These are phyloP conservation scores for Gymnarchus niloticus DNA, from an alignment of 2,113 vertebrate genomes.

Conservation along the genomic window DNA sequence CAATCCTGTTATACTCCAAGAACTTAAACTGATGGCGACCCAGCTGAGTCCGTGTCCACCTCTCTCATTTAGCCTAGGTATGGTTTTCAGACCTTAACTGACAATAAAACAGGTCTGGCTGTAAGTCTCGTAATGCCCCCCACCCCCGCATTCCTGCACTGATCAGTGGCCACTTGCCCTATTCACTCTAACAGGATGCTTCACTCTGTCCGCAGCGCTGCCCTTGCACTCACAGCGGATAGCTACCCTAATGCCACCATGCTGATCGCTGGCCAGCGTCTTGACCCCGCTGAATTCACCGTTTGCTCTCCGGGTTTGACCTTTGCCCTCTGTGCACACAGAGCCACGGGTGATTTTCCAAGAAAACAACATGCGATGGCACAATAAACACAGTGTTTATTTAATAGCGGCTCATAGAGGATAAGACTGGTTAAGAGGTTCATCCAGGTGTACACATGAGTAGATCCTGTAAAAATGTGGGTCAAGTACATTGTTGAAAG, in stretches of 20 bases:
- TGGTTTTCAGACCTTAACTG: neutral
- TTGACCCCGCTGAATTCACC: neutral
- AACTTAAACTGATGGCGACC: too few species aligned
- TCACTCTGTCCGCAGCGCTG: neutral
- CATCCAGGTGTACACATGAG: neutral
- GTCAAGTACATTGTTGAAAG: neutral
- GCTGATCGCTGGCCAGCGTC: neutral
- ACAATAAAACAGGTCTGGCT: neutral
- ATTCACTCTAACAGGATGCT: neutral
- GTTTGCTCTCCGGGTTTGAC: neutral
- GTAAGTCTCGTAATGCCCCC: neutral
- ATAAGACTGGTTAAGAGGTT: neutral
- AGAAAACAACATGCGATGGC: neutral
- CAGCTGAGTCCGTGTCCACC: too few species aligned
- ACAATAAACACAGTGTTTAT: neutral
- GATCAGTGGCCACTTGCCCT: neutral
- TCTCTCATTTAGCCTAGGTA: neutral
- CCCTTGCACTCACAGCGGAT: neutral
- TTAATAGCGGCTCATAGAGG: neutral
- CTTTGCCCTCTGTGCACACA: neutral
- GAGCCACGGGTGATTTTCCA: neutral
- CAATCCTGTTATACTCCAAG: neutral
- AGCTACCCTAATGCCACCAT: neutral
- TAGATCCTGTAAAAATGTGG: neutral
- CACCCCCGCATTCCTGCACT: neutral